Evolutionary conservation across 2,888 invertebrate genomes (phyloP).

Genomic region (Glyphotaelius pellucidus): DNA sequence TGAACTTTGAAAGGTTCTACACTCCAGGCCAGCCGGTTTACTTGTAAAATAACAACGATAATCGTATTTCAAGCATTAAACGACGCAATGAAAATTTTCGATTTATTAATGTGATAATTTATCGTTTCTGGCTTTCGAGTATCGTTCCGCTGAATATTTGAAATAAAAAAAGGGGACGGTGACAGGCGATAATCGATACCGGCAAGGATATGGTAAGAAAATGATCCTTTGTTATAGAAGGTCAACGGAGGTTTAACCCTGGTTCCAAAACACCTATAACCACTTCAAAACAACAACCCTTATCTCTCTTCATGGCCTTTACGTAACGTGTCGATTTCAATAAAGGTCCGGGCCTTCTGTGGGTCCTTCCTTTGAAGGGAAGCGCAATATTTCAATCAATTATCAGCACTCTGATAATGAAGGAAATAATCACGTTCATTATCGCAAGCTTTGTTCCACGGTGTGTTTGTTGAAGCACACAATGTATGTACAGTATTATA

Average conservation of each 20-base stretch:
- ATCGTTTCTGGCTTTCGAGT: constrained; percentile 17
- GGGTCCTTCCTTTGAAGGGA: background rate
- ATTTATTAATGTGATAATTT: constrained; percentile 33
- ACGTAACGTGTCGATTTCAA: constrained; percentile 30
- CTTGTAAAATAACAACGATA: background rate
- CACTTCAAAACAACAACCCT: constrained; percentile 49
- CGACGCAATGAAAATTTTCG: background rate
- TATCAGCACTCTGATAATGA: constrained; percentile 22
- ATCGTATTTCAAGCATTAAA: constrained; percentile 18
- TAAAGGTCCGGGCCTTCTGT: constrained; percentile 27
- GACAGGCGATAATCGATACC: constrained; percentile 39
- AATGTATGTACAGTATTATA: background rate
- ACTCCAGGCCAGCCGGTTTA: background rate
- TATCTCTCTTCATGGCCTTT: constrained; percentile 30
- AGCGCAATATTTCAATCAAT: constrained; percentile 42
- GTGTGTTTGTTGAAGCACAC: background rate
- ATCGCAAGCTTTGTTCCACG: background rate
- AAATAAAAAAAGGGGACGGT: constrained; percentile 16
- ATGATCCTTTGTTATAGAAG: constrained; percentile 37
- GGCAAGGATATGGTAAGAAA: constrained; percentile 42
- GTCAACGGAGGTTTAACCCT: constrained; percentile 41
- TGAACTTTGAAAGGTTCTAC: background rate
- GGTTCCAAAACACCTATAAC: constrained; percentile 47
- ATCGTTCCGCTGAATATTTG: constrained; percentile 18
- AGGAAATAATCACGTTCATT: constrained; percentile 8